Evolutionary conservation across 2,888 invertebrate genomes (phyloP).

Genomic region (Stenurella melanura): DNA sequence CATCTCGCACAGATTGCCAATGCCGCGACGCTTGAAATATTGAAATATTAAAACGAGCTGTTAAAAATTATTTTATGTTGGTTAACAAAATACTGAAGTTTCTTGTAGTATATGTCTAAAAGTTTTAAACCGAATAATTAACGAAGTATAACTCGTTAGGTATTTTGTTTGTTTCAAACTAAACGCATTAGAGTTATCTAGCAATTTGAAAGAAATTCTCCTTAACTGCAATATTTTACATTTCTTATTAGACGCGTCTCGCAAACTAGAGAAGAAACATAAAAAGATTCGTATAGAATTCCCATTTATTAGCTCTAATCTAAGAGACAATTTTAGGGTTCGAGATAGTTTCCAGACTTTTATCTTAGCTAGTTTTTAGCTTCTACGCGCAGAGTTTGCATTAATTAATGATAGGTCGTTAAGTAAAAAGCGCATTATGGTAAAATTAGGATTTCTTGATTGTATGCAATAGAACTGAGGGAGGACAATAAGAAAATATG

Average conservation of each 20-base stretch:
- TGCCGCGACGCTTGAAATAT: too few species aligned
- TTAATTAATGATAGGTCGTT: neutral
- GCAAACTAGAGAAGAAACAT: neutral
- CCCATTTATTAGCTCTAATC: slow-evolving; percentile 24
- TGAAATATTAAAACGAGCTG: too few species aligned
- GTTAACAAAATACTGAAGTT: too few species aligned
- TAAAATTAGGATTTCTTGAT: too few species aligned
- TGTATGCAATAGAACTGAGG: too few species aligned
- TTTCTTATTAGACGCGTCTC: neutral
- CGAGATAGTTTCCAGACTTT: neutral
- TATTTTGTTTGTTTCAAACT: neutral
- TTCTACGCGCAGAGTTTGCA: neutral
- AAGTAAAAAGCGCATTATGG: too few species aligned
- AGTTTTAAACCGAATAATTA: too few species aligned
- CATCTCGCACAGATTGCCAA: too few species aligned
- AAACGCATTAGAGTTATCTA: neutral
- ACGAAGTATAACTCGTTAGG: too few species aligned
- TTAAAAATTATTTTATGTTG: too few species aligned
- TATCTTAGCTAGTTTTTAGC: slow-evolving; percentile 3
- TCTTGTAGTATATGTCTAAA: too few species aligned
- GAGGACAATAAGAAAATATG: too few species aligned
- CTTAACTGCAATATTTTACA: neutral
- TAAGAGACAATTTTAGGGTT: neutral
- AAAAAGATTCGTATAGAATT: slow-evolving; percentile 10
- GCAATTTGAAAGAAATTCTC: neutral